Evolutionary conservation across 2,797 vertebrate genomes (phyloP), one percentile per base, ranked within the genome.

Genomic region (Sternarchorhynchus goeldii): DNA sequence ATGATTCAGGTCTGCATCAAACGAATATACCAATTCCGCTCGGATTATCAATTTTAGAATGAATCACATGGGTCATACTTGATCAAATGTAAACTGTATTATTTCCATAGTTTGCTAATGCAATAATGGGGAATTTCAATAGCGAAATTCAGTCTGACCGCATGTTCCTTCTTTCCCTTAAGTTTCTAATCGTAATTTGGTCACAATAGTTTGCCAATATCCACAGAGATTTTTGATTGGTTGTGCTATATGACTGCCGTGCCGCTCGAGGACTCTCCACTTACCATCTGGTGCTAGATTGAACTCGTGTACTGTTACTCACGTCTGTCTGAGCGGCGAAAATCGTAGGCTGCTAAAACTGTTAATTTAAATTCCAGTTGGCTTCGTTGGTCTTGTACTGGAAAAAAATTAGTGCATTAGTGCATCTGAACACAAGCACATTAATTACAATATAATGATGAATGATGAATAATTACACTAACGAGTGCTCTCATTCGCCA

Each of bases 281-380:
- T 88, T 84, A 89, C 92, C 90, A 92, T 91, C 91, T 92, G 92
- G 86, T 87, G 85, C 73, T 85, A 87, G 85, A 90, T 84, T 89
- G 87, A 84, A 84, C 83, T 80, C 76, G 78, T 80, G 83, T 82
- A 83, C 80, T 81, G 70, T 85, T 86, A 83, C 81, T 81, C 45
- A 87, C 86, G 82, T 88, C 87, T 89, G 87, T 87, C 87, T 67
- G 85, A 75, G 53, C 72, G 80, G 25, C 16, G 21, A 64, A 20
- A 31, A 21, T n/a, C 12, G 20, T 64, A 53, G 65, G n/a, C 69
- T 66, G 60, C 45, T 56, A 34, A 69, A 81, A 75, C 73, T 77
- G 75, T 70, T 76, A 29, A 60, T 74, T 82, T 63, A 32, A 79
- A 80, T 85, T 76, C 81, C 84, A 81, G 80, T 76, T 87, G 86